Evolutionary conservation across 1,140 invertebrate species (phyloP), one percentile per base, ranked within the genome.

Genomic region (Drosophila virilis): DNA sequence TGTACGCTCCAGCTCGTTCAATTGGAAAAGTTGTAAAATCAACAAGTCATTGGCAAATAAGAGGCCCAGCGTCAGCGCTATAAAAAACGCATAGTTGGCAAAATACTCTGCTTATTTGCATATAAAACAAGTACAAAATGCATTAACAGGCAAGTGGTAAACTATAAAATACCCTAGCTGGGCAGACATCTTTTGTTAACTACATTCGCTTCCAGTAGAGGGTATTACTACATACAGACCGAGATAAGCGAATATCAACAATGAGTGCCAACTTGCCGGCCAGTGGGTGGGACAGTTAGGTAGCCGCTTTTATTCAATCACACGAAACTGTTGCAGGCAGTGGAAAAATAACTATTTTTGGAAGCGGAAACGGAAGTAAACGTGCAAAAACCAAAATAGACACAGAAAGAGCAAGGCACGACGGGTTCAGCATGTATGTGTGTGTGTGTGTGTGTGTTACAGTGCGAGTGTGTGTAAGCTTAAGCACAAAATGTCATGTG

Each of bases 21-120:
- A 89, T 84, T 83, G 84, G 71, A 77, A 88, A 89, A 89, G 77
- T 89, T 89, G 70, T 88, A 88, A 88, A 89, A 88, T 88, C 84
- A 88, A 88, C 84, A 88, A 88, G 83, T 88, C 83, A 88, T 83
- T 80, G 80, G 80, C 73, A 83, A 88, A 88, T 62, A 85, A 65
- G 65, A 51, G 35, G 60, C 37, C 69, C 66, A 82, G 83, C 75
- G 60, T 60, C 72, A 73, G 45, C 67, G 62, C 58, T 60, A 67
- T 66, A 80, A 85, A 84, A 74, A 74, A 37, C 51, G 17, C 61
- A n/a, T 60, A 43, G 68, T 65, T 71, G 67, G 81, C 58, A 78
- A 89, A 89, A 83, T 78, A 83, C 70, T 77, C 60, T 68, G 70
- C 77, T 77, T 88, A 88, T 88, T 88, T 88, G 84, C 84, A 89